Base-by-base conservation (phyloP, 2,797 vertebrate genomes). In the Gadopsis bispinosus region DNA sequence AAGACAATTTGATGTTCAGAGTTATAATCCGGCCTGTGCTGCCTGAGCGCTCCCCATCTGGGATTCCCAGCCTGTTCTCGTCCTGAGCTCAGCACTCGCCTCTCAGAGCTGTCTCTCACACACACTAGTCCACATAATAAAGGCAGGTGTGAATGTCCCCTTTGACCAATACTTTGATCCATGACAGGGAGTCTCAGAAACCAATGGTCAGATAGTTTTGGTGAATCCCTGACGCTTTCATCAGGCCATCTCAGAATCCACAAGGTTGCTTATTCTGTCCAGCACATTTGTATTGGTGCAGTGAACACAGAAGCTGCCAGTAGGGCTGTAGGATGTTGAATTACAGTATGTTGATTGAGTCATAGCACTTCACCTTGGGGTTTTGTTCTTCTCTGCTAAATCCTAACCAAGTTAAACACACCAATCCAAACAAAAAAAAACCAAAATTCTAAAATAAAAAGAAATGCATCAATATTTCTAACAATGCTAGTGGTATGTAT, bases 1-100 rank as follows among this genome's bases (percentile, higher is more conserved):
- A 95, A 96, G 87, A 93, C 90, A 91, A 92, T 94, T 94, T 93
- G 91, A 93, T 94, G 93, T 94, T 92, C 88, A 63, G 83, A 88
- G 88, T 89, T 88, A 81, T 95, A 95, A 95, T 95, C 94, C 89
- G 53, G 78, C 85, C 83, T 80, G 80, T 88, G 87, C 86, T 84
- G 85, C 77, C 70, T 84, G 85, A 91, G 65, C 67, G 69, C 73
- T 79, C 80, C 66, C 87, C 89, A 92, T 92, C 88, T 94, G 88
- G 91, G 90, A 90, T 88, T 90, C 91, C 80, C 84, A 80, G 70
- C 56, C 35, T 77, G 65, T 71, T 66, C 79, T 77, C 37, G 29
- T 78, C 68, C 81, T 69, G 55, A 85, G 75, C 84, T 45, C 59
- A 47, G 64, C 69, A 31, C 62, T 56, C 22, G 20, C 33, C 68